These are phyloP conservation scores for Trinorchestia longiramus DNA, from an alignment of 1,140 invertebrate genomes.

Conservation along the genomic window DNA sequence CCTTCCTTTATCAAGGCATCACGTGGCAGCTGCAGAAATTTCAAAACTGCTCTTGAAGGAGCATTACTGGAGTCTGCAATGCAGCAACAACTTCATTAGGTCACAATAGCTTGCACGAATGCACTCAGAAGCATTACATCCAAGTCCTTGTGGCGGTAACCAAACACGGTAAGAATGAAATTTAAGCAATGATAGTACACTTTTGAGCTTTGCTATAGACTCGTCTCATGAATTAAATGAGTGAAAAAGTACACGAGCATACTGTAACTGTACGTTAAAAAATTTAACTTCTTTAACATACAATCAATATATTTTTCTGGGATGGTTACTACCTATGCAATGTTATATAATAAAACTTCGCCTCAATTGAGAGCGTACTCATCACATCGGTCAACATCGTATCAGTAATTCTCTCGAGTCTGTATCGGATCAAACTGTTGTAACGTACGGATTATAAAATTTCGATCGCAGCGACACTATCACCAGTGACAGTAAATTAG, in stretches of 20 bases:
- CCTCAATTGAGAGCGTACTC: no score
- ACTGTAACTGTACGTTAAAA: no score
- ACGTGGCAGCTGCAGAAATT: not conserved
- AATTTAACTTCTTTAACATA: no score
- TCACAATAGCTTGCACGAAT: not conserved
- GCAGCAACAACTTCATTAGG: slow-evolving; percentile 29
- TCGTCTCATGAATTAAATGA: not conserved
- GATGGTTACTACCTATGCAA: no score
- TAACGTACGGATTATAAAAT: no score
- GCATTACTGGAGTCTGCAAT: slow-evolving; percentile 4
- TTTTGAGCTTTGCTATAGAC: not conserved
- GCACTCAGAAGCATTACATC: not conserved
- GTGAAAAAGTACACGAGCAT: not conserved
- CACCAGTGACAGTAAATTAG: no score
- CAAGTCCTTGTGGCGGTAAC: not conserved
- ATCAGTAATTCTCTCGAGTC: no score
- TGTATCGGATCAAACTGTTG: no score
- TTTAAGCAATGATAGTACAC: not conserved
- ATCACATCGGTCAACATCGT: no score
- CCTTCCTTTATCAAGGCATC: not conserved
- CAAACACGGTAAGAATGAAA: not conserved
- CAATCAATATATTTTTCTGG: no score
- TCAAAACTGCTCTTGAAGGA: not conserved
- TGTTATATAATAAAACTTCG: no score
- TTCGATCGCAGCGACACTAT: no score